These are phyloP conservation scores for Ptiloglossa arizonensis DNA, from an alignment of 1,140 invertebrate species.

Conservation along the genomic window DNA sequence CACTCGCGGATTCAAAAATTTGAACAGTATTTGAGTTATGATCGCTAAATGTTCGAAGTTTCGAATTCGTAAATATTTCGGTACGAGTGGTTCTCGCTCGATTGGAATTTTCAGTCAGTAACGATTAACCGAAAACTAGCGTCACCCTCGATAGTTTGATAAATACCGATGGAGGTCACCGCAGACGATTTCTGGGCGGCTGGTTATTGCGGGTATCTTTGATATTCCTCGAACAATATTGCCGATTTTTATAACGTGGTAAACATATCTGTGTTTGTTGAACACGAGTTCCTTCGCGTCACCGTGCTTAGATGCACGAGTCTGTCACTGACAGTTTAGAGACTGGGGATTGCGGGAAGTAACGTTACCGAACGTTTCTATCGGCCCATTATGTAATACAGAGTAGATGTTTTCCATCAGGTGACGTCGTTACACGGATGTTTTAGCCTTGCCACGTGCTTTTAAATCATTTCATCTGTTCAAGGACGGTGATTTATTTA, in stretches of 20 bases:
- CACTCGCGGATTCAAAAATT: too few relatives aligned
- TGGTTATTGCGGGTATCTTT: background rate
- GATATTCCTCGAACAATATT: background rate
- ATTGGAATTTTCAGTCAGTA: too few relatives aligned
- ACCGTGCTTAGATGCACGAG: background rate
- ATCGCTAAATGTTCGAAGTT: too few relatives aligned
- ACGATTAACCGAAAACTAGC: too few relatives aligned
- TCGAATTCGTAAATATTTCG: too few relatives aligned
- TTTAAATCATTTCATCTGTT: background rate
- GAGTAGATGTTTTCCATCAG: background rate
- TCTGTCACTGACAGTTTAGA: background rate
- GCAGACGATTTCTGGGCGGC: too few relatives aligned
- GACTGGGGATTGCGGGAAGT: background rate
- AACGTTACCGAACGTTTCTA: background rate
- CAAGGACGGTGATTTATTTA: background rate
- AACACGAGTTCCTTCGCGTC: background rate
- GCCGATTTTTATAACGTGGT: background rate
- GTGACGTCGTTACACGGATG: background rate
- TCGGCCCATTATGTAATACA: slow-evolving; percentile 11
- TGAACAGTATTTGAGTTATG: too few relatives aligned
- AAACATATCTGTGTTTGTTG: background rate
- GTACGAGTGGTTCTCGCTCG: too few relatives aligned
- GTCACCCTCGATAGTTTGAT: too few relatives aligned
- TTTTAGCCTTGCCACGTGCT: background rate
- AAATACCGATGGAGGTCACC: too few relatives aligned